Base-by-base conservation (phyloP, 2,888 invertebrate species). In the Pherbina coryleti region DNA sequence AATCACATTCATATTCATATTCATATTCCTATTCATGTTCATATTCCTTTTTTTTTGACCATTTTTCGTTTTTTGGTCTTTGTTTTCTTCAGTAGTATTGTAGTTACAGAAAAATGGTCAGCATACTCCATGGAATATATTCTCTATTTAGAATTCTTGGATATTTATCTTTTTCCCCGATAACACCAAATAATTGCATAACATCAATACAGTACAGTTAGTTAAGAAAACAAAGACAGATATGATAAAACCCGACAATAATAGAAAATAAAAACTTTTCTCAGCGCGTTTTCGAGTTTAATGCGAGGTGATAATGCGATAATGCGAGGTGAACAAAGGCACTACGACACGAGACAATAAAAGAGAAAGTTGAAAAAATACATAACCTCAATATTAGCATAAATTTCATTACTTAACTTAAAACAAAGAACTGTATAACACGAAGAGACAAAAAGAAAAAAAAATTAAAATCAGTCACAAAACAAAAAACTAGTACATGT, bases 351-450 rank as follows among this genome's bases (percentile, higher is more conserved):
- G 7, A 53, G n/a, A 11, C 28, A 25, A 14, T 4, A 37, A 34
- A 14, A 49, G 3, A 5, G 19, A 55, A 72, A 34, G 28, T 53
- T 55, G 70, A 60, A 51, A 60, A 60, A 37, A 34, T 34, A 44
- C 51, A 69, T 69, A 51, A 69, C 69, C 51, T 69, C 51, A 51
- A 69, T 69, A 51, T 51, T 49, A 17, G n/a, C 51, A 64, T 72
- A 72, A 76, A 70, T 70, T 76, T 49, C 76, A 76, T 70, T 76
- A 76, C 62, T 57, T 31, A 76, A 76, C 49, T 76, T 76, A 60
- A 76, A 51, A 37, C 57, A 67, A 25, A 72, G 28, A 37, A 69
- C 37, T 62, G 25, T 66, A 77, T 53, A 57, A 67, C 75, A 55
- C 44, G 17, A 71, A 11, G 44, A 72, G 25, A 37, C 64, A 77